phyloP scores from a whole-genome alignment of 2,797 vertebrate species.

The Thripadectes ignobilis region DNA sequence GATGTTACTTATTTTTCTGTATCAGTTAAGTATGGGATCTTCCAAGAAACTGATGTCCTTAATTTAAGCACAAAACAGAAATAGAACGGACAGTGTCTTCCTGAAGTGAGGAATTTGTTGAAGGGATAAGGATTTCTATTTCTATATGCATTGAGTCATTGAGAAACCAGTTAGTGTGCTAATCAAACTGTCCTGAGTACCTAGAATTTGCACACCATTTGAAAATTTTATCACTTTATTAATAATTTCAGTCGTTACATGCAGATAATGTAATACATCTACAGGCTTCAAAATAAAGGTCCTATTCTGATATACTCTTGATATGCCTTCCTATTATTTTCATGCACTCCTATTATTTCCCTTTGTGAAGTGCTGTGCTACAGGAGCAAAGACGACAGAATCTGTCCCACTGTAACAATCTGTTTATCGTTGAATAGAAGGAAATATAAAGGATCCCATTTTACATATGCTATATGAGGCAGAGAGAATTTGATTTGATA shows the following conservation, averaged over 20 bases:
- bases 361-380: neutral
- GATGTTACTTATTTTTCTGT: neutral
- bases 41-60: neutral
- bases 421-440: neutral
- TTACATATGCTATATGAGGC: neutral
- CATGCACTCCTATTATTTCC: neutral
- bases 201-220: neutral
- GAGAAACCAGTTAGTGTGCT: neutral
- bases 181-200: neutral
- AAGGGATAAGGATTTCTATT: neutral
- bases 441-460: neutral
- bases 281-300: neutral
- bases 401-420: neutral
- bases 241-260: neutral
- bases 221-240: neutral
- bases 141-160: fast-evolving
- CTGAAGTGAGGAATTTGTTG: neutral
- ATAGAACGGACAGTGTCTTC: neutral
- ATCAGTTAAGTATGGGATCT: neutral
- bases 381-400: neutral
- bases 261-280: neutral
- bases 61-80: neutral
- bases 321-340: neutral
- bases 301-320: neutral
- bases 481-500: neutral